Evolutionary conservation across 2,888 invertebrate species (phyloP), one percentile per base, ranked within the genome.

Genomic region (Julus scanicus): DNA sequence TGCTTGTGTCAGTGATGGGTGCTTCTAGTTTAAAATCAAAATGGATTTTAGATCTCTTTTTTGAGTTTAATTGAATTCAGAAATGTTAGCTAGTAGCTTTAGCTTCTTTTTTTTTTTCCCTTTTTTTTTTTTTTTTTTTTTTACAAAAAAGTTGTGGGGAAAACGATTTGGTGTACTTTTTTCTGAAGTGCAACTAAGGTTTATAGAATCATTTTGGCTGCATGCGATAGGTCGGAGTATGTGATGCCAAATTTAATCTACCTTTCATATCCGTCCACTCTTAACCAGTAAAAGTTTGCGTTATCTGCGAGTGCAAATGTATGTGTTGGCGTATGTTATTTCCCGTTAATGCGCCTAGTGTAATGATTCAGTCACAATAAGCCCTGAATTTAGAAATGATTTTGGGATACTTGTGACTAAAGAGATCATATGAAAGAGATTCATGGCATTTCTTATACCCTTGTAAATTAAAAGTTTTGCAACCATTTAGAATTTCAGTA

Each of bases 1-100:
- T 80, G 80, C 80, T 80, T 80, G 80, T 80, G 80, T 80, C 80
- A 80, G 80, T 80, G 80, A 80, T 80, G 80, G 80, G 80, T 80
- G 80, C 80, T 80, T 80, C 80, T 80, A 80, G 80, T 80, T 80
- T 80, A 80, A 80, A 80, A 80, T 80, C 80, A 80, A 80, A 80
- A 80, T 80, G 80, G 37, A 80, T 80, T 80, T 80, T 80, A 80
- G 29, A 80, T 80, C 80, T 80, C 80, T 80, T 80, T 80, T 80
- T 80, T 80, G 80, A 80, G 80, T 80, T 80, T 80, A 80, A 80
- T 80, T 15, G 80, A 80, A 80, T 80, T 80, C 80, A 80, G 80
- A 80, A 80, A 80, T 80, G 80, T 80, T 80, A 80, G 80, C 80
- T 37, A 80, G 80, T 80, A 80, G 80, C 37, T 80, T 80, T 80